Base-by-base conservation (phyloP, 1,140 invertebrate genomes). In the Arctopsyche grandis region DNA sequence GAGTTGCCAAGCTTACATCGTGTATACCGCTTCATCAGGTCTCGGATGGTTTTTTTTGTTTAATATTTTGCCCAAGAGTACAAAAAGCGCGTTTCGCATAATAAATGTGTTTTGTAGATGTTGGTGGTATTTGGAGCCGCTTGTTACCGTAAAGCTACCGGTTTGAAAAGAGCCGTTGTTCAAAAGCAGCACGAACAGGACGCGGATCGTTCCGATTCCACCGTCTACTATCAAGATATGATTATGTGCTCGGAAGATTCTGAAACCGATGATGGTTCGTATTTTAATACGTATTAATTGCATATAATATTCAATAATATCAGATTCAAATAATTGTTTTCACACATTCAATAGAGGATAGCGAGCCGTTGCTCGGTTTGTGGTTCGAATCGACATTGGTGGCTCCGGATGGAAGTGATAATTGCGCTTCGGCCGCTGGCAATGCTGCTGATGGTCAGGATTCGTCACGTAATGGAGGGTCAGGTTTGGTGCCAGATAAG, bases 321-420 rank as follows among this genome's bases (percentile, higher is more conserved):
- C n/a, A n/a, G n/a, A n/a, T n/a, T 9, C n/a, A 22, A 3, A 5
- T 69, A n/a, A 69, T 38, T 1, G 7, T 12, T 73, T 46, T 19
- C 21, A 56, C 22, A 29, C 29, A 26, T 70, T 43, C 60, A 44
- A 71, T 77, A 87, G 95, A 96, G 87, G 95, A 96, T 87, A 97
- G 95, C 86, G 96, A 98, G 86, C 95, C 96, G 0, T 93, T 98
- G 80, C 90, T 98, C 83, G 96, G 96, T 0, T 90, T 96, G 75
- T 97, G 96, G 95, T 97, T 98, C 88, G 96, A 97, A 85, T 95
- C 97, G 86, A 97, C 96, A 0, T 86, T 97, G 14, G 93, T 94
- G 26, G 95, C 94, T 12, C 92, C 93, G 0, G 94, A 95, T 82
- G 89, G 89, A 0, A 89, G 89, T 66, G 93, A 94, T 79, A 86